Evolutionary conservation across 1,140 invertebrate species (phyloP).

Genomic region (Sitobion miscanthi): DNA sequence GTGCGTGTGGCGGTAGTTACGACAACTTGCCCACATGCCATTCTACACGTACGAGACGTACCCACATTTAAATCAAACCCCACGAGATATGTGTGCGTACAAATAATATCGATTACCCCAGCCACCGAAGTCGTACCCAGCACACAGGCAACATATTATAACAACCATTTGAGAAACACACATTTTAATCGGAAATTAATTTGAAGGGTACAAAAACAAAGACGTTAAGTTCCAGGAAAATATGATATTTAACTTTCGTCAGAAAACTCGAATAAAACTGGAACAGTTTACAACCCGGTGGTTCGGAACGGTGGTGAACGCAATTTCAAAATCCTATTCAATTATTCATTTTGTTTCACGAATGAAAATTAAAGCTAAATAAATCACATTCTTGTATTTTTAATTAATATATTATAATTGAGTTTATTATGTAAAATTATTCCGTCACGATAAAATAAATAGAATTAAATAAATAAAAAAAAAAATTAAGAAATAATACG

Average conservation of each 20-base stretch:
- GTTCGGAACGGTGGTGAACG: not conserved
- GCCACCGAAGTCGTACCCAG: not conserved
- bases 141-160: not conserved
- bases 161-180: not conserved
- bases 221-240: not conserved
- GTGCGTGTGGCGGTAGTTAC: not conserved
- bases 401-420: slow-evolving; percentile 31
- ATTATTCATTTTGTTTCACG: not conserved
- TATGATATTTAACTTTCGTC: not conserved
- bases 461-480: not conserved
- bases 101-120: not conserved
- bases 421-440: slow-evolving; percentile 3
- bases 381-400: not conserved
- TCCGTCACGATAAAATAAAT: not conserved
- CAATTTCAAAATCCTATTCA: not conserved
- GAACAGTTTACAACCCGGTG: not conserved
- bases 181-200: not conserved
- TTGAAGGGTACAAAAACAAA: not conserved
- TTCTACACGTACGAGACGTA: not conserved
- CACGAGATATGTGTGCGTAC: not conserved
- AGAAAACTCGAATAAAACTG: not conserved
- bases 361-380: not conserved
- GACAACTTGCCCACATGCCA: not conserved
- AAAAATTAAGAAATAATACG: not conserved
- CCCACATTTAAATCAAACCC: not conserved